These are phyloP conservation scores for Schizaphis graminum DNA, from an alignment of 2,888 invertebrate species.

Conservation along the genomic window DNA sequence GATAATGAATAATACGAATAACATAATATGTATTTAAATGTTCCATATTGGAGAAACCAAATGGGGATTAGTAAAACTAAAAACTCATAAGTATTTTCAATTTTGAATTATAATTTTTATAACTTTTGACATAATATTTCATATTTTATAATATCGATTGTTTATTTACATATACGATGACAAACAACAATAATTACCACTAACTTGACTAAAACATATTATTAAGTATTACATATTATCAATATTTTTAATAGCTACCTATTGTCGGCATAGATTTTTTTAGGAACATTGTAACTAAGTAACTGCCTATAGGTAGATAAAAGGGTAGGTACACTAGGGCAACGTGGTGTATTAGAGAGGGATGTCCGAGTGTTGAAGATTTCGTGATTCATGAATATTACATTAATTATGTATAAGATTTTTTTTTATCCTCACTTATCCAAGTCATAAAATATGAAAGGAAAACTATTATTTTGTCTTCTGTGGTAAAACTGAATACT, in stretches of 20 bases:
- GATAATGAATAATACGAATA: not conserved
- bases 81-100: not conserved
- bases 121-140: not conserved
- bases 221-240: not conserved
- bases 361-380: not conserved
- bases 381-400: not conserved
- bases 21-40: not conserved
- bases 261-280: not conserved
- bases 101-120: not conserved
- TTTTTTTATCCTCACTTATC: not conserved
- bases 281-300: not conserved
- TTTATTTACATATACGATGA: not conserved
- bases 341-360: not conserved
- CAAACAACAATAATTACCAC: not conserved
- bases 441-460: not conserved
- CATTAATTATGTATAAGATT: not conserved
- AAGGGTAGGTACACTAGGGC: not conserved
- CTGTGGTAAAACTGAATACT: too few species aligned
- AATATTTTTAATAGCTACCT: not conserved
- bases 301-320: not conserved
- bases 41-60: not conserved
- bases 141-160: not conserved
- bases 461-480: not conserved
- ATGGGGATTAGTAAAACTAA: not conserved
- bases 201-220: not conserved